Evolutionary conservation across 1,140 invertebrate species (phyloP).

Genomic region (Scaptomyza pallida): DNA sequence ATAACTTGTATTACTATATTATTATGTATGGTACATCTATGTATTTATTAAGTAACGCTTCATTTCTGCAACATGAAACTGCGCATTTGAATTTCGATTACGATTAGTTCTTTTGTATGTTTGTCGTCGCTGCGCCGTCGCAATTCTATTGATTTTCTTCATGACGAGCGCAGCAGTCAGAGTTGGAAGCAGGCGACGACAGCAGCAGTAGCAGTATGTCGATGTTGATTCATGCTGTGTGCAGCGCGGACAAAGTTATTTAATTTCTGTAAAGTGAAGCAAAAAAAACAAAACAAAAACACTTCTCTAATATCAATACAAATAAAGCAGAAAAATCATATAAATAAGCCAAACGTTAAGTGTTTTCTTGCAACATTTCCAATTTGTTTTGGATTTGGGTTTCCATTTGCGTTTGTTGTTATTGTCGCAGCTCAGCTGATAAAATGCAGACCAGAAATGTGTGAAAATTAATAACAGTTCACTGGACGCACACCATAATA

Average conservation of each 20-base stretch:
- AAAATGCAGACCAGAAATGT: conserved; percentile 36
- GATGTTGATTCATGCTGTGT: conserved; percentile 65
- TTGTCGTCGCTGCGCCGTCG: conserved; percentile 57
- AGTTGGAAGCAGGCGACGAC: conserved; percentile 24
- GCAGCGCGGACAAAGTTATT: conserved; percentile 58
- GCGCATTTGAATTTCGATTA: conserved; percentile 69
- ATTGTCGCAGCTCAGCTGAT: conserved; percentile 12
- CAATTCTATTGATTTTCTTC: conserved; percentile 70
- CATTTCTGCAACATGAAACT: conserved; percentile 32
- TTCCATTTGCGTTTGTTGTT: not conserved
- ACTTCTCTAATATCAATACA: conserved; percentile 54
- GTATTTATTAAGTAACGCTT: conserved; percentile 28
- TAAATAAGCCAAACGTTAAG: conserved; percentile 41
- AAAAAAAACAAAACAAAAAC: conserved; percentile 30
- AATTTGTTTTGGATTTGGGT: conserved; percentile 5
- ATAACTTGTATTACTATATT: conserved; percentile 44
- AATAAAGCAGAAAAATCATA: conserved; percentile 62
- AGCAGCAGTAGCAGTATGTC: conserved; percentile 58
- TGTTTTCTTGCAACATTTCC: conserved; percentile 2
- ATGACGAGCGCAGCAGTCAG: conserved; percentile 23
- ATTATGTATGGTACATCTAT: conserved; percentile 43
- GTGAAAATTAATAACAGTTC: conserved; percentile 41
- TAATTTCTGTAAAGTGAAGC: conserved; percentile 62
- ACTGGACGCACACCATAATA: conserved; percentile 14
- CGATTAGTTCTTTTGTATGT: conserved; percentile 22